phyloP scores from a whole-genome alignment of 1,140 invertebrate genomes.

The Penaeus vannamei region DNA sequence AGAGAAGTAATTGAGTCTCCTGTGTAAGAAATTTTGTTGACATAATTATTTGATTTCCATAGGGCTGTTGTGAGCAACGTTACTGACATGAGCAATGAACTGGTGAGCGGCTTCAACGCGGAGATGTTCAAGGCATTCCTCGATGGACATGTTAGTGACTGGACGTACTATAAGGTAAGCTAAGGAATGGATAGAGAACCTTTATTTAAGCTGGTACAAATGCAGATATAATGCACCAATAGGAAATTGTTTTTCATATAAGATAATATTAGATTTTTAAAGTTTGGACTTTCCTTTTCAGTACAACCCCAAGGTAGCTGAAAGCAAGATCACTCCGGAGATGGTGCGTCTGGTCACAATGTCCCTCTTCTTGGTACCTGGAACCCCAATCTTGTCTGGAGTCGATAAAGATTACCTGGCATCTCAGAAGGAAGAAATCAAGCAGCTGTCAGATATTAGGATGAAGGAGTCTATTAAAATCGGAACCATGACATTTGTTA shows the following conservation, averaged over 20 bases:
- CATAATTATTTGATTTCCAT: background rate
- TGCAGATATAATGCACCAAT: background rate
- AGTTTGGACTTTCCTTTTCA: background rate
- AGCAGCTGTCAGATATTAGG: conserved; percentile 35
- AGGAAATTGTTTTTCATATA: background rate
- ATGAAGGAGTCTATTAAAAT: conserved; percentile 54
- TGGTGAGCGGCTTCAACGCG: conserved; percentile 30
- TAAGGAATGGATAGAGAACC: background rate
- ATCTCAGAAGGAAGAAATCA: conserved; percentile 11
- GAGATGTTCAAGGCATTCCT: conserved; percentile 29
- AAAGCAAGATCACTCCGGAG: background rate
- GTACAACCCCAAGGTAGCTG: conserved; percentile 52
- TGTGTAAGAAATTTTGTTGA: background rate
- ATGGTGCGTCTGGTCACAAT: conserved; percentile 43
- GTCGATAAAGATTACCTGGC: conserved; percentile 36
- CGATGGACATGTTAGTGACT: conserved; percentile 35
- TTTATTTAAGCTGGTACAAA: background rate
- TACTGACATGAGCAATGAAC: conserved; percentile 21
- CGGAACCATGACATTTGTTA: conserved; percentile 47
- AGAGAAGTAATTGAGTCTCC: too few relatives aligned
- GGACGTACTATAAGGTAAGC: conserved; percentile 54
- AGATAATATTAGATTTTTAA: background rate
- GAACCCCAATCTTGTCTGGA: conserved; percentile 47
- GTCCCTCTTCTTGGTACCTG: conserved; percentile 49
- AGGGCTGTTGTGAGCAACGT: conserved; percentile 41